Base-by-base conservation (phyloP, 2,113 vertebrate species). In the Laticauda laticaudata region DNA sequence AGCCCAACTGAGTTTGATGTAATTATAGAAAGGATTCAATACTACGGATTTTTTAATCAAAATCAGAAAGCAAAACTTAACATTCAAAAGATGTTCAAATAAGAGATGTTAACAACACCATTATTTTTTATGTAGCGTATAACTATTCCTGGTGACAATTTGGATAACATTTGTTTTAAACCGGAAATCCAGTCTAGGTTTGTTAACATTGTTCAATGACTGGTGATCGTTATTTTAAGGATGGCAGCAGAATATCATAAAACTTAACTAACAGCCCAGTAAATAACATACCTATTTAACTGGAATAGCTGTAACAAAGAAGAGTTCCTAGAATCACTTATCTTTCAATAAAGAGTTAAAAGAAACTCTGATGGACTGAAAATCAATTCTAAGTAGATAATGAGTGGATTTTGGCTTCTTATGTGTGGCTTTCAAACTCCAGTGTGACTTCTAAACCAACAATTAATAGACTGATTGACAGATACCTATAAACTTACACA, bases 371-470 rank as follows among this genome's bases (percentile, higher is more conserved):
- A 94, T 26, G 61, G 91, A 43, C 89, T 92, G 55, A 43, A 94
- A 91, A 95, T 94, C 88, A 93, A 94, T 93, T 94, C 93, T 90
- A 24, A 91, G 39, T 43, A 93, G 92, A 91, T 94, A 91, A 3
- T 91, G 43, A 93, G 39, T 89, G 45, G 48, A 26, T 93, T 59
- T 91, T 94, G 0, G 2, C 91, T 95, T 87, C 81, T 91, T 92
- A 95, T 4, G 43, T 39, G 34, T 39, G 34, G 34, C 34, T 39
- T 39, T 0, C 43, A 53, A 86, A 26, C 89, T 93, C 81, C 88
- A 89, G 92, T 87, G 91, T 34, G 92, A 94, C 39, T 86, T 53
- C 81, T 85, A 93, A 12, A 90, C 0, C 0, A 91, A 92, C 45
- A 95, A 54, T 91, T 75, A 34, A 75, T 90, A 20, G n/a, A 89